These are phyloP conservation scores for Fukomys damarensis DNA, from an alignment of 2,113 vertebrate genomes.

Conservation along the genomic window DNA sequence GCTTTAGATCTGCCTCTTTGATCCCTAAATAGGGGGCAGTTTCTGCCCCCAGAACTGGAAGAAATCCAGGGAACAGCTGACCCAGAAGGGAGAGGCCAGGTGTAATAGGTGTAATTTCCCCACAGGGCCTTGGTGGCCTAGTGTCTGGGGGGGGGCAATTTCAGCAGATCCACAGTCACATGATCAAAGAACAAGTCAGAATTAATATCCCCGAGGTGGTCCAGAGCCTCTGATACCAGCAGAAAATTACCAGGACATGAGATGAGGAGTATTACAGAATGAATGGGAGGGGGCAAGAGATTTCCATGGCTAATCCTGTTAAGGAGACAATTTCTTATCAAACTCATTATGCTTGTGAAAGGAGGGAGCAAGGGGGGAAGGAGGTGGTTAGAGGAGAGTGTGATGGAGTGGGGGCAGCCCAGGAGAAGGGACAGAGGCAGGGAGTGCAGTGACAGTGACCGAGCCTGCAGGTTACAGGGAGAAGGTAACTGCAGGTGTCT, in stretches of 20 bases:
- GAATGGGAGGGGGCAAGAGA: constrained; percentile 86
- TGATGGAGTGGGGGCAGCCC: not conserved
- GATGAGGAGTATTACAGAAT: constrained; percentile 83
- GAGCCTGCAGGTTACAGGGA: not conserved
- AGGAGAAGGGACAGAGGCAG: fast-evolving
- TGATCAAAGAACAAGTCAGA: constrained; percentile 70
- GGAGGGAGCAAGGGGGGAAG: not conserved
- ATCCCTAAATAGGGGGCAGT: not conserved
- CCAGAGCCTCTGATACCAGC: constrained; percentile 77
- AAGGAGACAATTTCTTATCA: constrained; percentile 89
- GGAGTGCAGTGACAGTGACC: not conserved
- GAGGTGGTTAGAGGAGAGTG: not conserved
- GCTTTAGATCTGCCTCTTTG: not conserved
- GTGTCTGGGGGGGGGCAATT: not conserved
- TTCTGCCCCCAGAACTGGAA: not conserved
- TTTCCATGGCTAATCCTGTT: constrained; percentile 89
- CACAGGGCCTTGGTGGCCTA: not conserved
- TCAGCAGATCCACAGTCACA: not conserved
- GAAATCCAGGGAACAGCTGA: not conserved
- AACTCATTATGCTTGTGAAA: constrained; percentile 85
- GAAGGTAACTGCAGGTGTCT: not conserved
- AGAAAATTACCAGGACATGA: constrained; percentile 85
- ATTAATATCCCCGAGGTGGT: constrained; percentile 84
- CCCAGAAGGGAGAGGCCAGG: constrained; percentile 47
- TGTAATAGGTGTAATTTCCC: not conserved